Percentiles rank a stretch among this genome's conserved stretches.
These are phyloP conservation scores for Medauroidea extradentata DNA, from an alignment of 1,140 invertebrate genomes.

Conservation along the genomic window DNA sequence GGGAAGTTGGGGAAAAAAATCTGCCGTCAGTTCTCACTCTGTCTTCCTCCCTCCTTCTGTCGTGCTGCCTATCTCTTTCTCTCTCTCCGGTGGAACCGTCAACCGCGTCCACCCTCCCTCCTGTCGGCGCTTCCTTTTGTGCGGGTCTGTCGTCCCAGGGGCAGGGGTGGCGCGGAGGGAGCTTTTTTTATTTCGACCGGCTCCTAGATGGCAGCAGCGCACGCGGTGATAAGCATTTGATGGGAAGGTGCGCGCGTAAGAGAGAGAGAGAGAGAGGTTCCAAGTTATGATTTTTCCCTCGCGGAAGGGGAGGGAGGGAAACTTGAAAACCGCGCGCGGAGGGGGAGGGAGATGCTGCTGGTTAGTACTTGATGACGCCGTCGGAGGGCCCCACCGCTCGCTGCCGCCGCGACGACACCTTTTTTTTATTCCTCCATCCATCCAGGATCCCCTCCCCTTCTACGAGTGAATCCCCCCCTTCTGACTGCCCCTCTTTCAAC, in stretches of 20 bases:
- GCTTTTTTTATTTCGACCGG: slow-evolving; percentile 13
- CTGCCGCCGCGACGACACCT: background rate
- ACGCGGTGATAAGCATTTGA: slow-evolving; percentile 5
- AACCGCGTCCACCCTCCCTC: no score
- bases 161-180: background rate
- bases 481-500: no score
- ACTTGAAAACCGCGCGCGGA: background rate
- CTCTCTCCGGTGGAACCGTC: no score
- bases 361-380: background rate
- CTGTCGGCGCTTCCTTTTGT: no score
- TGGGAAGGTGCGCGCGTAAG: background rate
- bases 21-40: no score
- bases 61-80: no score
- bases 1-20: no score
- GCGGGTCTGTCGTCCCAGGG: no score
- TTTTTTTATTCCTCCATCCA: no score
- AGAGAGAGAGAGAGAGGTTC: background rate
- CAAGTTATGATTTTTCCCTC: background rate
- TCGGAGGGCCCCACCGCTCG: slow-evolving; percentile 2
- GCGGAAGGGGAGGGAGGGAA: background rate
- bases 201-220: slow-evolving; percentile 17
- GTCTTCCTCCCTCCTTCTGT: no score
- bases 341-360: background rate
- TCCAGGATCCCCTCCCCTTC: no score
- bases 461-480: no score